Evolutionary conservation across 2,888 invertebrate species (phyloP), one percentile per base, ranked within the genome.

Genomic region (Drosophila formosana): DNA sequence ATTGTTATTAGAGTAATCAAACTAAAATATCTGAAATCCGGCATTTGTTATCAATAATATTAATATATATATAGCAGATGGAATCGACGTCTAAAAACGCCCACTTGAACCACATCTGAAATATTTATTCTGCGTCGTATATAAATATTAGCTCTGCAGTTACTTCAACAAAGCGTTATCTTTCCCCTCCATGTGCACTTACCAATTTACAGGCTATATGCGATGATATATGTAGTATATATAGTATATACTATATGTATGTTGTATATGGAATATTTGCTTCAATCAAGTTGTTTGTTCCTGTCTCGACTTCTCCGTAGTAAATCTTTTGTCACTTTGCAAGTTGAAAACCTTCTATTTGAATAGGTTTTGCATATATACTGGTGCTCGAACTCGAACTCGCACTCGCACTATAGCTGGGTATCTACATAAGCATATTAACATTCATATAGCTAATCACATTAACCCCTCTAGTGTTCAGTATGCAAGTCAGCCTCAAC

Each of bases 241-340:
- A 45, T 3, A 34, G n/a, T 57, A n/a, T 60, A 49, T 41, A 28
- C 25, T 43, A 37, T 47, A 34, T 32, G 1, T 56, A n/a, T 50
- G 13, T 9, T 39, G n/a, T 37, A 37, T 37, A 4, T 11, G 4
- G 28, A 32, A 34, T 78, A 60, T 66, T 63, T 78, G 56, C 56
- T 61, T 75, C 63, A 75, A 74, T 78, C 75, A 75, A 78, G 52
- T 64, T 64, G 60, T 75, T 78, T 75, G 75, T 73, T 74, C 57
- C 51, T 49, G 41, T 41, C 30, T 13, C 45, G n/a, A 28, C 53
- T 66, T 53, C 23, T 23, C 53, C n/a, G 32, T 43, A 30, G 41
- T 47, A 28, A 49, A 57, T 62, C 55, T 62, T 58, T 65, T 49
- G 49, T 46, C 47, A 41, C 50, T 53, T 49, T 32, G 41, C 23